Evolutionary conservation across 2,888 invertebrate genomes (phyloP).

Genomic region (Macropis europaea): DNA sequence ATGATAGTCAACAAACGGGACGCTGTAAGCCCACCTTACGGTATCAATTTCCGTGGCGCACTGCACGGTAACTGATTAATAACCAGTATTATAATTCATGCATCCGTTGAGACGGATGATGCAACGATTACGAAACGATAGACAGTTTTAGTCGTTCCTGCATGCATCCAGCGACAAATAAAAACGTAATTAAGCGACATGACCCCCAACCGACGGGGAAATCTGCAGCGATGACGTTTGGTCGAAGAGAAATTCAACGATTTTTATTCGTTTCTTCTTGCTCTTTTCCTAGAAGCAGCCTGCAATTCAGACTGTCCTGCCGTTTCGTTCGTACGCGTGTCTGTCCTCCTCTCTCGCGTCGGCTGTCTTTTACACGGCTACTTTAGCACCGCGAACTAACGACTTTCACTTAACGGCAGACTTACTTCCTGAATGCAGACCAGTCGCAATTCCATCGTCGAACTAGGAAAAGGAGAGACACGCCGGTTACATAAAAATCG

Average conservation of each 20-base stretch:
- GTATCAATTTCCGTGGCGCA: slow-evolving; percentile 34
- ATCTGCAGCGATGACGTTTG: background rate
- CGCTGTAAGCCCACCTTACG: slow-evolving; percentile 4
- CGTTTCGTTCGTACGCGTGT: background rate
- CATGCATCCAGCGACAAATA: background rate
- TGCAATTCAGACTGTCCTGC: background rate
- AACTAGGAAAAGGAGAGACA: slow-evolving; percentile 44
- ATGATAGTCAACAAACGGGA: background rate
- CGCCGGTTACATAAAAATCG: slow-evolving; percentile 28
- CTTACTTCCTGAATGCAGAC: slow-evolving; percentile 71
- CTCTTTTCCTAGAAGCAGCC: background rate
- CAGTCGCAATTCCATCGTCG: slow-evolving; percentile 60
- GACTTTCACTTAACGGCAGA: slow-evolving; percentile 72
- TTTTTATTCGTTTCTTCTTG: background rate
- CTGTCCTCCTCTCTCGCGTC: slow-evolving; percentile 3
- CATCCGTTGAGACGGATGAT: slow-evolving; percentile 21
- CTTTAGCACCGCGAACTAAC: slow-evolving; percentile 57
- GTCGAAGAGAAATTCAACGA: slow-evolving; percentile 32
- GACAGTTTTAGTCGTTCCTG: background rate
- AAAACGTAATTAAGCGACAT: background rate
- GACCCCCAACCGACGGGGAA: background rate
- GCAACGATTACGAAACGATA: slow-evolving; percentile 35
- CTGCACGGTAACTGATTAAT: slow-evolving; percentile 45
- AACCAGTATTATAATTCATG: slow-evolving; percentile 38
- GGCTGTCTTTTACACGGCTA: slow-evolving; percentile 24